phyloP scores from a whole-genome alignment of 2,113 vertebrate genomes.

The Neodon shergylaensis region DNA sequence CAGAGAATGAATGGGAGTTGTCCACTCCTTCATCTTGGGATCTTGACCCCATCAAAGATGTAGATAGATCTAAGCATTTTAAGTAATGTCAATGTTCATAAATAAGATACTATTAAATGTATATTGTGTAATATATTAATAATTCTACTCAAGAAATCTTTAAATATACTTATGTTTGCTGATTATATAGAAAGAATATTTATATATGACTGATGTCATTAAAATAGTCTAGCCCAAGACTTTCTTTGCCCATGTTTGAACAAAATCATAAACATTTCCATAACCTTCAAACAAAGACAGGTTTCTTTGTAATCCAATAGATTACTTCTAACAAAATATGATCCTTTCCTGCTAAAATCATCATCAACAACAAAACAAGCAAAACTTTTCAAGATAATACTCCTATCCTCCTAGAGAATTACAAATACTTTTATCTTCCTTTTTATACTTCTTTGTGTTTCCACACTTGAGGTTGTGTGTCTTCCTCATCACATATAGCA shows the following conservation, averaged over 20 bases:
- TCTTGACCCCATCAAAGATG: background rate
- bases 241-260: background rate
- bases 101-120: background rate
- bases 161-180: background rate
- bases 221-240: background rate
- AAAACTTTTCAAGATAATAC: too few species aligned
- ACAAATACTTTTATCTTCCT: background rate
- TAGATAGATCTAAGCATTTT: background rate
- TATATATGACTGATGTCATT: background rate
- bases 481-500: fast-evolving
- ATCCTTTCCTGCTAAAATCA: background rate
- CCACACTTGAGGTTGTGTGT: background rate
- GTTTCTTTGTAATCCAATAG: background rate
- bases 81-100: background rate
- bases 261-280: background rate
- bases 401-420: background rate
- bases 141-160: background rate
- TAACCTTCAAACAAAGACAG: background rate
- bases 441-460: background rate
- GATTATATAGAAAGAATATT: background rate
- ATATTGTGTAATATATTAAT: background rate
- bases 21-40: background rate
- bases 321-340: background rate
- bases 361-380: too few species aligned
- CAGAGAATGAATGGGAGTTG: background rate